These are phyloP conservation scores for Pocillopora grandis DNA, from an alignment of 92 coral and sea anemone genomes.

Conservation along the genomic window DNA sequence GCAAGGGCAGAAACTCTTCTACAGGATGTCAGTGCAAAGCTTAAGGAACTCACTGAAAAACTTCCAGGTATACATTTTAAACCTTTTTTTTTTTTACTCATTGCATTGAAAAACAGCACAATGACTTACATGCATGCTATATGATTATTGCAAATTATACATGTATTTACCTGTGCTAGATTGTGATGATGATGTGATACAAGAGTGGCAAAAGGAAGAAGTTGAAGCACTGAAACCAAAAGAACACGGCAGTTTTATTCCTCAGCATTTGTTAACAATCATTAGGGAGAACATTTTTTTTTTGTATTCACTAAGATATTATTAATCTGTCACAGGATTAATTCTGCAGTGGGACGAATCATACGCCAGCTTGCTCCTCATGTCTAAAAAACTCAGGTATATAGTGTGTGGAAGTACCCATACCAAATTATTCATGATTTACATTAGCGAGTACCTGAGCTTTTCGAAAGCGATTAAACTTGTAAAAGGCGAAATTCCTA, in stretches of 20 bases:
- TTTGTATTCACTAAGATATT: conserved; percentile 24
- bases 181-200: conserved; percentile 36
- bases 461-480: too few relatives aligned
- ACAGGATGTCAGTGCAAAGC: conserved; percentile 29
- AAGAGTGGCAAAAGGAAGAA: conserved; percentile 44
- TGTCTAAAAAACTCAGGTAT: conserved; percentile 43
- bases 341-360: conserved; percentile 60
- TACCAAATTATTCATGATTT: conserved; percentile 8
- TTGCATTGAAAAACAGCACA: conserved; percentile 5
- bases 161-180: conserved; percentile 15
- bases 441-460: neutral
- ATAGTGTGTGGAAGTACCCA: conserved; percentile 4
- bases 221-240: conserved; percentile 44
- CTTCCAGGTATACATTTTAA: conserved; percentile 29
- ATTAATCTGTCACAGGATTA: conserved; percentile 32
- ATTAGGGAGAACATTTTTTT: neutral
- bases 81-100: neutral
- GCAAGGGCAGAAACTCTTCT: conserved; percentile 42
- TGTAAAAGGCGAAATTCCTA: too few relatives aligned
- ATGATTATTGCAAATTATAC: conserved; percentile 3
- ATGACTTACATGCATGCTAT: neutral
- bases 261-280: conserved; percentile 4
- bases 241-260: conserved; percentile 19
- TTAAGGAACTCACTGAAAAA: conserved; percentile 23
- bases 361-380: conserved; percentile 50